A percentile compares a stretch with the other conserved stretches of the same genome.
These are phyloP conservation scores for Drosophila barbarae DNA, from an alignment of 2,888 invertebrate genomes.

Conservation along the genomic window DNA sequence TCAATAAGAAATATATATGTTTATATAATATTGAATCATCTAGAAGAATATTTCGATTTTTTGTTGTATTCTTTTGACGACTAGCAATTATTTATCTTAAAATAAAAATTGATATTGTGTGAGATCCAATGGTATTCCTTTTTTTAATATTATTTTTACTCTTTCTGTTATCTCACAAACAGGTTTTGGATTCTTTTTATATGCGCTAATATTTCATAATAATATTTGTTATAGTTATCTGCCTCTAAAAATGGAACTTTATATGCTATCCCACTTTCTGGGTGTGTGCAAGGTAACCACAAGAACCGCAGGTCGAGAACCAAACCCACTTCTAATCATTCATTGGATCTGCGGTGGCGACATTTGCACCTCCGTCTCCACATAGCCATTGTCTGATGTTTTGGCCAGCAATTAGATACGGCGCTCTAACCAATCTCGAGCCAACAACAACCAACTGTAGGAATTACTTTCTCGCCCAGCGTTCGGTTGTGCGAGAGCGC, in stretches of 20 bases:
- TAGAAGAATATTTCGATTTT: background rate
- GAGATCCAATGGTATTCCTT: background rate
- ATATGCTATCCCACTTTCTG: background rate
- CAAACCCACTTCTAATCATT: slow-evolving; percentile 14
- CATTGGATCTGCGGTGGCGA: slow-evolving; percentile 18
- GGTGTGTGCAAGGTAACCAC: background rate
- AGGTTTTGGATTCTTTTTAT: background rate
- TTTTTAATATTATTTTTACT: no score
- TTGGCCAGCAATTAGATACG: slow-evolving; percentile 52
- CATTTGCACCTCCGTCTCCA: slow-evolving; percentile 16
- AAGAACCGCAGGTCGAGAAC: slow-evolving; percentile 2
- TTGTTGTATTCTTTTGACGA: background rate
- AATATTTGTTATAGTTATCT: slow-evolving; percentile 3
- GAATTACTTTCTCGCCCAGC: slow-evolving; percentile 27
- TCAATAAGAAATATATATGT: background rate
- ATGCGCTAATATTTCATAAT: slow-evolving; percentile 2
- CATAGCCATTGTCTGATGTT: slow-evolving; percentile 13
- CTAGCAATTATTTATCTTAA: background rate
- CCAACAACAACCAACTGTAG: slow-evolving; percentile 14
- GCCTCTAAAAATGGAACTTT: background rate
- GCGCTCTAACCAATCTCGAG: slow-evolving; percentile 50
- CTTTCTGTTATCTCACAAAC: background rate
- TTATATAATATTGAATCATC: background rate
- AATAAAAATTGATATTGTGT: background rate
- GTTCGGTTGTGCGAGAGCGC: slow-evolving; percentile 20